These are phyloP conservation scores for Podabrus alpinus DNA, from an alignment of 2,888 invertebrate genomes.

Conservation along the genomic window DNA sequence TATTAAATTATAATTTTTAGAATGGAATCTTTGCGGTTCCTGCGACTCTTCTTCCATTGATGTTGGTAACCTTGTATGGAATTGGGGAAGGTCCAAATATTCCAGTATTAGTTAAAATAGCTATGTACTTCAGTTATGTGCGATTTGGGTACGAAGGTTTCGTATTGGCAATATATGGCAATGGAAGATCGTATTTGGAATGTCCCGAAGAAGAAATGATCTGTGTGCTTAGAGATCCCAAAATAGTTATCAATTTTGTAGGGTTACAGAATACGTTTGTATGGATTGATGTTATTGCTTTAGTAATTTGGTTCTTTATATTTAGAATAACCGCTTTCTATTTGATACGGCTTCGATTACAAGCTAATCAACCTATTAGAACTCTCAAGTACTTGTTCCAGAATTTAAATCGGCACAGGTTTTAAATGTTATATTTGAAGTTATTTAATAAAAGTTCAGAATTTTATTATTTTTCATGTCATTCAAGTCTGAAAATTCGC, in stretches of 20 bases:
- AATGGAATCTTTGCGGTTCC: conserved; percentile 91
- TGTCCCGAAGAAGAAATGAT: conserved; percentile 74
- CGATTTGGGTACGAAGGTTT: conserved; percentile 72
- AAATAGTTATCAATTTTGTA: conserved; percentile 75
- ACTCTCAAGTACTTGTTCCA: no score
- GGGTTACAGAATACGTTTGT: conserved; percentile 74
- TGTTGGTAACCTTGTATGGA: conserved; percentile 85
- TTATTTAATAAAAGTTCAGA: no score
- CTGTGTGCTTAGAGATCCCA: conserved; percentile 75
- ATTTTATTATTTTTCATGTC: no score
- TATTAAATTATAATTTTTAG: conserved; percentile 56
- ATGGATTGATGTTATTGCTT: conserved; percentile 68
- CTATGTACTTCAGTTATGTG: conserved; percentile 83
- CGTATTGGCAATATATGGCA: conserved; percentile 76
- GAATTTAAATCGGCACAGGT: no score
- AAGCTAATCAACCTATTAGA: conserved; percentile 56
- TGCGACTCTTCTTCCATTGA: conserved; percentile 81
- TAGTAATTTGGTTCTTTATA: conserved; percentile 64
- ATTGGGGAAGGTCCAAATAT: conserved; percentile 68
- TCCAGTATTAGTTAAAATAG: conserved; percentile 75
- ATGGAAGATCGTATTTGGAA: conserved; percentile 71
- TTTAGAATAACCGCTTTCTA: conserved; percentile 73
- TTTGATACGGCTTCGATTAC: conserved; percentile 71
- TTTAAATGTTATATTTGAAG: no score
- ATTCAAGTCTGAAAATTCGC: no score